phyloP scores from a whole-genome alignment of 2,113 vertebrate genomes.

The Enhydra lutris region DNA sequence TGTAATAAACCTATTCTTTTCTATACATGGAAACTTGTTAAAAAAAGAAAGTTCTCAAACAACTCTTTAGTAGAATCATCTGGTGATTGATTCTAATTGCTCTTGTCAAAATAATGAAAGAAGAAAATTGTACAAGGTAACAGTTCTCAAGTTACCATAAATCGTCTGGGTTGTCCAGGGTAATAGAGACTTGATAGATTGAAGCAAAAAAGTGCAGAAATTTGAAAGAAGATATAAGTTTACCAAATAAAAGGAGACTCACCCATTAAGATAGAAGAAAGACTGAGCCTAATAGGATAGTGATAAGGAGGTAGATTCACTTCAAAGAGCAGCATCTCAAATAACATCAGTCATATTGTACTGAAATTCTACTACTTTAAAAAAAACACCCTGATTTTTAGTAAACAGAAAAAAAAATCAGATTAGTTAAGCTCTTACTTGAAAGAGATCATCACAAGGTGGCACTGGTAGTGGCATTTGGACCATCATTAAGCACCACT shows the following conservation, averaged over 20 bases:
- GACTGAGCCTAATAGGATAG: background rate
- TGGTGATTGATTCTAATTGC: background rate
- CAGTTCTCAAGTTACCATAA: background rate
- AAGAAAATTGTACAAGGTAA: background rate
- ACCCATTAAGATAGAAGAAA: background rate
- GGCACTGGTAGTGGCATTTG: background rate
- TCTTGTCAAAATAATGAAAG: background rate
- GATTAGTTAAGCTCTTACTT: background rate
- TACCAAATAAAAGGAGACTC: background rate
- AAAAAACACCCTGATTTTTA: background rate
- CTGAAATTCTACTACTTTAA: background rate
- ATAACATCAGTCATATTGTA: background rate
- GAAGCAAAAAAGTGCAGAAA: background rate
- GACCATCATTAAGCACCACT: background rate
- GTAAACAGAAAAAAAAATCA: background rate
- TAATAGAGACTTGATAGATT: background rate
- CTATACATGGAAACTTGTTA: background rate
- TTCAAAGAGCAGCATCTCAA: background rate
- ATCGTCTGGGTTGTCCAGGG: background rate
- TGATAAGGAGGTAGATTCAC: background rate
- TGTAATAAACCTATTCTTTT: background rate
- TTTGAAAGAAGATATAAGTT: background rate
- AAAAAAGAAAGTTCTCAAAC: background rate
- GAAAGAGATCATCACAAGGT: background rate
- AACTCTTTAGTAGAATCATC: background rate